These are phyloP conservation scores for Buathra laborator DNA, from an alignment of 2,888 invertebrate genomes.

Conservation along the genomic window DNA sequence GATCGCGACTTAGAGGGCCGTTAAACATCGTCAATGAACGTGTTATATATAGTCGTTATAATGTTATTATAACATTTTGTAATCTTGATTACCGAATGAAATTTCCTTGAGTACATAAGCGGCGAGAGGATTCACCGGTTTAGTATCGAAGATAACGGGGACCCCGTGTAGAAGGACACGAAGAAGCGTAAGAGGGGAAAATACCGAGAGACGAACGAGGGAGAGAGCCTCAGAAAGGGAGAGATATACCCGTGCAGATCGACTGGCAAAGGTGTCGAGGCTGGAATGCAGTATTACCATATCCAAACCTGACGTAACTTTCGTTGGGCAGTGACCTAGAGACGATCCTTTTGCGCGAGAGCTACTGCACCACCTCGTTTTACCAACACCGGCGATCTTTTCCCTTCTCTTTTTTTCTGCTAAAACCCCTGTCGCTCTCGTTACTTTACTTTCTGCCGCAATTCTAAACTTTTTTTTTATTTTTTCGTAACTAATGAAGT, in stretches of 20 bases:
- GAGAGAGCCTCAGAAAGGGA: conserved; percentile 52
- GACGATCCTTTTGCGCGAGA: conserved; percentile 78
- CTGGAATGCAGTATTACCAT: conserved; percentile 83
- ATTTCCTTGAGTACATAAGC: conserved; percentile 58
- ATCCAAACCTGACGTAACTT: conserved; percentile 83
- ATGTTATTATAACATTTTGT: conserved; percentile 56
- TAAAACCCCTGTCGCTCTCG: conserved; percentile 14
- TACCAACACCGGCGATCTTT: conserved; percentile 33
- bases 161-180: conserved; percentile 65
- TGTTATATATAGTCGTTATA: not conserved
- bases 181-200: conserved; percentile 46
- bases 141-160: conserved; percentile 63
- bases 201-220: conserved; percentile 46
- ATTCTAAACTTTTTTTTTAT: conserved; percentile 24
- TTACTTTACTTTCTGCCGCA: conserved; percentile 28
- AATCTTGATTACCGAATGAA: conserved; percentile 64
- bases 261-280: conserved; percentile 74
- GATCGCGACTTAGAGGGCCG: not conserved
- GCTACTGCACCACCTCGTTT: conserved; percentile 62
- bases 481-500: conserved; percentile 4
- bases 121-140: conserved; percentile 60
- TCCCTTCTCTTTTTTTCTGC: conserved; percentile 46
- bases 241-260: conserved; percentile 59
- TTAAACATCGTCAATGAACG: not conserved
- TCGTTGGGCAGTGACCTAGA: conserved; percentile 83